Base-by-base conservation (phyloP, 2,113 vertebrate species). In the Eulacestoma nigropectus region DNA sequence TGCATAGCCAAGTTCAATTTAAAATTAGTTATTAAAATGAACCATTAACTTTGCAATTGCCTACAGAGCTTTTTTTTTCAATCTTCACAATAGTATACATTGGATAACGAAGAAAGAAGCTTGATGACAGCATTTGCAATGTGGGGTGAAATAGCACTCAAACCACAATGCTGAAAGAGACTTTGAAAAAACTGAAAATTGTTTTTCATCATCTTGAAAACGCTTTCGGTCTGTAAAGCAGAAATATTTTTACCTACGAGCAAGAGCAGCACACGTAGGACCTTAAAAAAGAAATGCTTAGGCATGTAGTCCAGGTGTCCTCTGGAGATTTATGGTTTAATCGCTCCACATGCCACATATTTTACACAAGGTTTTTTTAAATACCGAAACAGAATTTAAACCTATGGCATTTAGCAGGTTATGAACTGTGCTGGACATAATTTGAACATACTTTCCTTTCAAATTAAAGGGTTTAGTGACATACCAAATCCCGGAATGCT, bases 401-500 rank as follows among this genome's bases (percentile, higher is more conserved):
- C 30, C 22, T 56, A 80, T 46, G 30, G 60, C 37, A 84, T 49
- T 84, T 29, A 90, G 47, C 33, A 85, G 64, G 42, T 35, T 70
- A 93, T 33, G n/a, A 33, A 86, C 76, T 55, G 22, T 17, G 23
- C 39, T 29, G 32, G 15, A 62, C 53, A 79, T 83, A 20, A 89
- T 65, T 68, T 42, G 70, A 86, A 72, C 33, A 89, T 8, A 64
- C 33, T 53, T 84, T 84, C 44, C 64, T 79, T 87, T 78, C 39
- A 84, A 82, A 82, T 87, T 64, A 79, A 92, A 92, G 32, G 11
- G 84, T 74, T 75, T 53, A 85, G 67, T 56, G 79, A 97, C 98
- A 33, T 98, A 99, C 99, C 99, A 94, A 99, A 99, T 96, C 99
- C 99, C 2, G 99, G 99, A 95, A 99, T 98, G 65, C 98, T 97